Base-by-base conservation (phyloP, 1,140 invertebrate species). In the Monomorium pharaonis region DNA sequence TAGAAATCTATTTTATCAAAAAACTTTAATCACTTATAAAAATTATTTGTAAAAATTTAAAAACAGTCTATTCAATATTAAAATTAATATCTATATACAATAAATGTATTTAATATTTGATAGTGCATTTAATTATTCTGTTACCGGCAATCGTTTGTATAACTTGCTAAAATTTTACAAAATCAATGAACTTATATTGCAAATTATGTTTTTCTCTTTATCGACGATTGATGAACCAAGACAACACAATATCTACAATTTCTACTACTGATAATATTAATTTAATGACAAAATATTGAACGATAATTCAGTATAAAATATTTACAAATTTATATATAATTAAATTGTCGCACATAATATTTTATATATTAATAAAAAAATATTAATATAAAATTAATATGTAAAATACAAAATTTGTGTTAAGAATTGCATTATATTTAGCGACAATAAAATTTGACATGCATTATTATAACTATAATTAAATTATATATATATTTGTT, bases 1-100 rank as follows among this genome's bases (percentile, higher is more conserved):
- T 47, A 30, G 58, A 63, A 30, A 77, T 63, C 24, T 77, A 77
- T 63, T 47, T 76, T 60, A 27, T 44, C 54, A 44, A 14, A 2
- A 30, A 42, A 60, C 10, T 51, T n/a, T 12, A 3, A 21, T 18
- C 3, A 0, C 33, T 49, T 4, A 58, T 21, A 42, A 65, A 65
- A 21, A 33, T 63, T n/a, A 16, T 62, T 30, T 14, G 16, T 14
- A 9, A 42, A 44, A 2, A 30, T 49, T 30, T 60, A 5, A 63
- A 2, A 44, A 75, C 16, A 16, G 7, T 7, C 1, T 14, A 6
- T 16, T 0, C 58, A 18, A 24, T 27, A 56, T 24, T 1, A 63
- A 63, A 77, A 30, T 49, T n/a, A 21, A 77, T 49, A 62, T 58
- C 3, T 65, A 5, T 2, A 27, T 30, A 47, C 12, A 21, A 62